Evolutionary conservation across 1,140 invertebrate genomes (phyloP), one percentile per base, ranked within the genome.

Genomic region (Drosophila pallidifrons): DNA sequence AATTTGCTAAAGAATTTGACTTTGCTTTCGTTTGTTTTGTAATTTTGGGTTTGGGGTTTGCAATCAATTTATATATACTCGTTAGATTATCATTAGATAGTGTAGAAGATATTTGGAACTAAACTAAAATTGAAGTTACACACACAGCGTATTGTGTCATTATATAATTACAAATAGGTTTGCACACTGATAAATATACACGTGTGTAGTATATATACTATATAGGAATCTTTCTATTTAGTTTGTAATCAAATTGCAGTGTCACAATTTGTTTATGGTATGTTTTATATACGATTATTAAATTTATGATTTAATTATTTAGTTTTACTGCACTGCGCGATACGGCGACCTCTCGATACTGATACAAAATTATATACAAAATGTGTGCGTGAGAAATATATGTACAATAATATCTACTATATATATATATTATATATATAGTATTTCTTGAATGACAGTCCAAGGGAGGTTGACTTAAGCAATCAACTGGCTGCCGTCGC

Each of bases 1-100:
- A 89, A 72, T 60, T 51, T 51, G 68, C 86, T 89, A 89, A 58
- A 79, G 81, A 89, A 89, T 89, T 89, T 89, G 85, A 89, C 85
- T 89, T 89, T 89, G 55, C 85, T 77, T 82, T 70, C 60, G 41
- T 57, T 45, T 38, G 35, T 38, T 8, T 38, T 38, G 3, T 25
- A 38, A 38, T 65, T 47, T 64, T 13, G 30, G 11, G 7, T 35
- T 38, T 64, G 32, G 35, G 57, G n/a, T 20, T 3, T 54, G 13
- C 5, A 51, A 47, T 55, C 28, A 20, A 28, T 32, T 3, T 45
- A 11, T 63, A 25, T 35, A 57, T 65, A 35, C 4, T 47, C 8
- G 15, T 57, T 54, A 52, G 10, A 10, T 49, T 66, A 46, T 55
- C 41, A 78, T 57, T 75, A 67, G 51, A 63, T 63, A 65, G 46